Evolutionary conservation across 2,888 invertebrate genomes (phyloP).

Genomic region (Drosophila quinaria): DNA sequence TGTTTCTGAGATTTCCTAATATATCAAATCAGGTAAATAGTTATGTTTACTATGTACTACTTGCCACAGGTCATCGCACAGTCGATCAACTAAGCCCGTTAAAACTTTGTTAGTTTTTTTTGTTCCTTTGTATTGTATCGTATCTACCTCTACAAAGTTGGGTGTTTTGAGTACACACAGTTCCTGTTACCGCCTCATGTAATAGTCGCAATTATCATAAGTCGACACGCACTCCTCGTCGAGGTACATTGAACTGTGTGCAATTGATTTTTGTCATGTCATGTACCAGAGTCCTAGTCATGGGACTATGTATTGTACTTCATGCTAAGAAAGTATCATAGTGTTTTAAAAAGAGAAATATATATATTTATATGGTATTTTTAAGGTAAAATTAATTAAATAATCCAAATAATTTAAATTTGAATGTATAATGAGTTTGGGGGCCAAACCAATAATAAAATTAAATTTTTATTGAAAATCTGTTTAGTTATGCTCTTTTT

Average conservation of each 20-base stretch:
- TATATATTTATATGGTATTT: no score
- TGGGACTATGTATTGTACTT: conserved; percentile 13
- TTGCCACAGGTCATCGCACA: not conserved
- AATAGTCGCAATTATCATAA: conserved; percentile 74
- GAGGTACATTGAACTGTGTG: conserved; percentile 69
- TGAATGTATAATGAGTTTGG: no score
- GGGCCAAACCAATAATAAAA: no score
- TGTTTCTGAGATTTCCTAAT: no score
- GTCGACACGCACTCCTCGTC: conserved; percentile 69
- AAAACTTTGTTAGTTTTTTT: conserved; percentile 28
- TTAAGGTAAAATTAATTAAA: no score
- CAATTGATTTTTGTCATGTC: conserved; percentile 73
- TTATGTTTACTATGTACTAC: not conserved
- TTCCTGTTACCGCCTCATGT: conserved; percentile 55
- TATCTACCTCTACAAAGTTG: conserved; percentile 34
- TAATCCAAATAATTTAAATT: no score
- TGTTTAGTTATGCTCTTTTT: no score
- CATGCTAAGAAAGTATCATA: conserved; percentile 9
- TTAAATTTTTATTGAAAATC: no score
- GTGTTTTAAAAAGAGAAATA: no score
- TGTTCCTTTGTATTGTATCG: conserved; percentile 13
- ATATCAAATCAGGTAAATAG: not conserved
- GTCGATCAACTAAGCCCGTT: not conserved
- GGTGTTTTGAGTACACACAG: conserved; percentile 47
- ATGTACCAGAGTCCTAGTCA: not conserved